Base-by-base conservation (phyloP, 2,888 invertebrate species). In the Dolomedes plantarius region DNA sequence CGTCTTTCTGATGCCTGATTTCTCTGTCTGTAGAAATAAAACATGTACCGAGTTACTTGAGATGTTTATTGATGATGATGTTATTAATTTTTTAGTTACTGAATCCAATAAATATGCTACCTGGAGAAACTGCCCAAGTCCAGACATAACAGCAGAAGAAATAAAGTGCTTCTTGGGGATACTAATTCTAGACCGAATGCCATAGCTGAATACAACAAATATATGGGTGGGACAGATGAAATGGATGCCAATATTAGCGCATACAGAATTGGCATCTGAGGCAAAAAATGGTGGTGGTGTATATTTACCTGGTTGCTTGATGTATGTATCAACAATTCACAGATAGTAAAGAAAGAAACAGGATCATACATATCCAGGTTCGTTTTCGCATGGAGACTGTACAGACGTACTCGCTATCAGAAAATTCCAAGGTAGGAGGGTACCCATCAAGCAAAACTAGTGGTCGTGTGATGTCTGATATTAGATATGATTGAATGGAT, bases 291-390 rank as follows among this genome's bases (percentile, higher is more conserved):
- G n/a, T n/a, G n/a, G n/a, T n/a, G n/a, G n/a, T n/a, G n/a, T n/a
- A n/a, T n/a, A n/a, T n/a, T n/a, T n/a, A n/a, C n/a, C n/a, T n/a
- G n/a, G n/a, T n/a, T n/a, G n/a, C n/a, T n/a, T n/a, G n/a, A n/a
- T n/a, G n/a, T n/a, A n/a, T n/a, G n/a, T n/a, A n/a, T n/a, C n/a
- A n/a, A n/a, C n/a, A n/a, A n/a, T n/a, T n/a, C n/a, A n/a, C n/a
- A n/a, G n/a, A n/a, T n/a, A n/a, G n/a, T n/a, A 5, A 46, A 46
- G 16, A 46, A 13, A n/a, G 46, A 46, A 46, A 46, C 46, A 46
- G 46, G 46, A 46, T 46, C 46, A 1, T 46, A 46, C 46, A 46
- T 46, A 46, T 46, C 46, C 46, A 46, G 46, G 46, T 46, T 46
- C 6, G 11, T 16, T 46, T 46, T 46, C 46, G 46, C 1, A n/a